phyloP scores from a whole-genome alignment of 2,113 vertebrate species.

The Planiliza haematocheilus region DNA sequence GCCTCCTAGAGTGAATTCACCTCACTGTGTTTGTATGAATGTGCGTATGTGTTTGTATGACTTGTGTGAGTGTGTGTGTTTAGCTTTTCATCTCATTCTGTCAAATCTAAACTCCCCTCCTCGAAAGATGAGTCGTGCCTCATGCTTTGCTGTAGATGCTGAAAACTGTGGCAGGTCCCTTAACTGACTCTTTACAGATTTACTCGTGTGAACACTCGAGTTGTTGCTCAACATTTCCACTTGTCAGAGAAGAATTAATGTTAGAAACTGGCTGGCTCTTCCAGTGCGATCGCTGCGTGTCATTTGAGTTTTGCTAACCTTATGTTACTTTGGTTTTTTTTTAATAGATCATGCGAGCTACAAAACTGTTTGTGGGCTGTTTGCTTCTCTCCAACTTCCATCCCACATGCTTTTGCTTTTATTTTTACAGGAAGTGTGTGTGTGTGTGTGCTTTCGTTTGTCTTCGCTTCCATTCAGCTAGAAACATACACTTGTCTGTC shows the following conservation, averaged over 20 bases:
- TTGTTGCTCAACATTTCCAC: conserved; percentile 22
- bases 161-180: conserved; percentile 66
- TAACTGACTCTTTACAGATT: conserved; percentile 24
- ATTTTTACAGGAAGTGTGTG: neutral
- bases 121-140: conserved; percentile 8
- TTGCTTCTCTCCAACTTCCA: neutral
- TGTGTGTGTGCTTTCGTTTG: no score
- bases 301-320: conserved; percentile 13
- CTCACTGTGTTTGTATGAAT: neutral
- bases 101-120: conserved; percentile 1
- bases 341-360: neutral
- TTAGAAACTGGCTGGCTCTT: conserved; percentile 75
- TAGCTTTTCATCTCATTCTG: conserved; percentile 9
- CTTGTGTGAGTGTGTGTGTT: neutral
- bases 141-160: conserved; percentile 44
- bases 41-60: neutral
- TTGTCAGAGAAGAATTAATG: conserved; percentile 22
- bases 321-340: neutral
- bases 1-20: conserved; percentile 81
- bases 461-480: no score
- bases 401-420: conserved; percentile 7
- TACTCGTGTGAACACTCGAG: conserved; percentile 24
- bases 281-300: conserved; percentile 60
- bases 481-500: neutral
- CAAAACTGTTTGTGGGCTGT: neutral